Evolutionary conservation across 2,888 invertebrate genomes (phyloP), one percentile per base, ranked within the genome.

Genomic region (Cartodere bifasciata): DNA sequence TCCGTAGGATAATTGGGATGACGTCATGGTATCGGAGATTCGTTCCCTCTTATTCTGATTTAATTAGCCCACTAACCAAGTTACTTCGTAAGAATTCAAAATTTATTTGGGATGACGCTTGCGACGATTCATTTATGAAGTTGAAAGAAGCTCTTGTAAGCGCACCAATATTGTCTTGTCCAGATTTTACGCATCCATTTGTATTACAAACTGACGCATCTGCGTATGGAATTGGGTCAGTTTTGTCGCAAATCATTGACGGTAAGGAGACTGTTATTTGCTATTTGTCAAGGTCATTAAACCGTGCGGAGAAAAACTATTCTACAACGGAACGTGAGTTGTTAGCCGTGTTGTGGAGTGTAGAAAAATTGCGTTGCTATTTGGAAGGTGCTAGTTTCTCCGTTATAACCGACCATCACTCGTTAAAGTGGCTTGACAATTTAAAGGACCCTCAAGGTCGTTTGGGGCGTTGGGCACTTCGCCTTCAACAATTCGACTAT

Each of bases 151-250:
- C n/a, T 17, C 20, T 28, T n/a, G 9, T 29, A 13, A 26, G 29
- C 21, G 29, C 34, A 14, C 36, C 34, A 10, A 28, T 34, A 16
- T 17, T 34, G 10, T 20, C 28, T 7, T 32, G 34, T 14, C 34
- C 34, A 10, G 32, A 34, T 16, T 34, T 34, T 13, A 15, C 13
- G 13, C 11, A 10, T 13, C 27, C 25, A n/a, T 35, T 35, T 17
- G 15, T 35, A 7, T n/a, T 35, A 7, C 35, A 35, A 17, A 36
- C 27, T 16, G 35, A 35, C 4, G 35, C 35, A 10, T 27, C 26
- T 20, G 26, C 12, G 10, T 32, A 33, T 13, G 35, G 32, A 6
- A 12, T 35, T 4, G 35, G 32, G n/a, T 13, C 35, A 10, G 35
- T 35, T 4, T 16, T 35, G 11, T 22, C 31, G n/a, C 35, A 35